These are phyloP conservation scores for Monodelphis domestica DNA, from an alignment of 2,797 vertebrate species.

Conservation along the genomic window DNA sequence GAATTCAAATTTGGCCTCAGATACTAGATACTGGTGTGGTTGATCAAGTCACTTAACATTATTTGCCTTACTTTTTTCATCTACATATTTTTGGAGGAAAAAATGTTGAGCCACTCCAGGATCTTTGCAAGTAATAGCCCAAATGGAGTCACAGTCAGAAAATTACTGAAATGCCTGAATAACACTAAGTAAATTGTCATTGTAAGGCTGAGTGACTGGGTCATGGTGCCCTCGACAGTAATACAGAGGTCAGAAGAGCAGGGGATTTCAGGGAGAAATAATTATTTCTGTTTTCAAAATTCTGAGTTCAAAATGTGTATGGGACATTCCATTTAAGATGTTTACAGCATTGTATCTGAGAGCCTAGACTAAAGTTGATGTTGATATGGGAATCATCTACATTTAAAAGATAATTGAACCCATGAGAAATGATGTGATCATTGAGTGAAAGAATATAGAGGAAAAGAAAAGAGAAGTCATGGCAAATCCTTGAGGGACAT, in stretches of 20 bases:
- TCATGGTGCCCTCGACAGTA: too few species aligned
- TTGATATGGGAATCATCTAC: background rate
- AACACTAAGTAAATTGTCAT: too few species aligned
- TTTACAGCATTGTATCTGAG: background rate
- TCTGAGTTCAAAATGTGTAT: background rate
- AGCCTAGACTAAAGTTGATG: background rate
- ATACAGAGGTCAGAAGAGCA: background rate
- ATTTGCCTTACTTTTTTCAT: too few species aligned
- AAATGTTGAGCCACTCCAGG: too few species aligned
- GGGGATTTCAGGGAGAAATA: background rate
- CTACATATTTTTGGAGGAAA: too few species aligned
- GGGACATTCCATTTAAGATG: background rate
- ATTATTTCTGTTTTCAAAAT: background rate
- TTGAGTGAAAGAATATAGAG: background rate
- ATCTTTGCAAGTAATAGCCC: too few species aligned
- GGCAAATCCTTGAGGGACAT: background rate
- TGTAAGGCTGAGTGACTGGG: too few species aligned
- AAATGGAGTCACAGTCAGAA: too few species aligned
- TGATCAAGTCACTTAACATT: too few species aligned
- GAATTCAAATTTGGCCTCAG: too few species aligned
- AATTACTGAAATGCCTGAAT: too few species aligned
- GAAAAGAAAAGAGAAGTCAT: background rate
- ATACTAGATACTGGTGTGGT: too few species aligned
- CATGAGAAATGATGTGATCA: background rate
- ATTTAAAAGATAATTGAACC: background rate